These are phyloP conservation scores for Thaumetopoea pityocampa DNA, from an alignment of 1,140 invertebrate genomes.

Conservation along the genomic window DNA sequence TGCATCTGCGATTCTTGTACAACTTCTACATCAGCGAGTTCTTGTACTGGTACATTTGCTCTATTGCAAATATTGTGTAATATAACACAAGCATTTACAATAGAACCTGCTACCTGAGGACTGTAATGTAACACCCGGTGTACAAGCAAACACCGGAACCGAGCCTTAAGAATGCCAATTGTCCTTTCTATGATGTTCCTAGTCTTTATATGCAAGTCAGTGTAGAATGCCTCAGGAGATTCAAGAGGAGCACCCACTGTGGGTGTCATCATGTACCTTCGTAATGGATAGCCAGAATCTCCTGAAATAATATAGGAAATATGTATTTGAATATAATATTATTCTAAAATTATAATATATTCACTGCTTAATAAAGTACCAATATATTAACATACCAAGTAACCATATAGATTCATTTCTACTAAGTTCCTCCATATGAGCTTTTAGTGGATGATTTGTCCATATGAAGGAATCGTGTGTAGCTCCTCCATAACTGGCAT, in stretches of 20 bases:
- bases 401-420: conserved; percentile 7
- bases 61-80: conserved; percentile 10
- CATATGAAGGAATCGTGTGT: conserved; percentile 19
- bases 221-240: conserved; percentile 18
- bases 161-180: conserved; percentile 4
- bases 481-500: conserved; percentile 21
- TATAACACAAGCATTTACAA: conserved; percentile 2
- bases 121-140: conserved; percentile 3
- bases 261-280: conserved; percentile 2
- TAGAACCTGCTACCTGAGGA: not conserved
- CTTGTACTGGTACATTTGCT: not conserved
- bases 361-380: no score
- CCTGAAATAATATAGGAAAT: no score
- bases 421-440: conserved; percentile 12
- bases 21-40: not conserved
- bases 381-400: no score
- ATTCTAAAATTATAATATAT: no score
- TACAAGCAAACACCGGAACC: conserved; percentile 7
- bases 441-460: conserved; percentile 11
- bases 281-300: conserved; percentile 1
- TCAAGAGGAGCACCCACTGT: not conserved
- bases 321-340: no score
- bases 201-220: not conserved
- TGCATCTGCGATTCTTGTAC: not conserved
- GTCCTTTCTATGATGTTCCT: conserved; percentile 2